Evolutionary conservation across 2,888 invertebrate species (phyloP).

Genomic region (Hyles lineata): DNA sequence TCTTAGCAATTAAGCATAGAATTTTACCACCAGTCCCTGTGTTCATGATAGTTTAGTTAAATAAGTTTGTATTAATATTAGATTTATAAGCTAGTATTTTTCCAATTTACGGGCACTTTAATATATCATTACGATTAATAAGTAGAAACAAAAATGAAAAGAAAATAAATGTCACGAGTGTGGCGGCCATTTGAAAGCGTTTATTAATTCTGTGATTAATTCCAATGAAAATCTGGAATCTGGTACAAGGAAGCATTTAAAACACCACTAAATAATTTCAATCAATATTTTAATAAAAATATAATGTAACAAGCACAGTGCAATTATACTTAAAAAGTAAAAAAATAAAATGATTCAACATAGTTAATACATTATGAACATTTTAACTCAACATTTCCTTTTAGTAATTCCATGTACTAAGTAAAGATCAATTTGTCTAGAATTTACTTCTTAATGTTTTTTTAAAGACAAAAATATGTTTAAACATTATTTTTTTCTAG

Average conservation of each 20-base stretch:
- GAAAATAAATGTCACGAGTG: too few relatives aligned
- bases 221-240: too few relatives aligned
- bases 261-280: conserved; percentile 33
- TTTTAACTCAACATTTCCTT: not conserved
- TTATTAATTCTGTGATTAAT: too few relatives aligned
- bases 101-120: too few relatives aligned
- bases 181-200: too few relatives aligned
- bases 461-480: too few relatives aligned
- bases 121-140: too few relatives aligned
- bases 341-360: conserved; percentile 9
- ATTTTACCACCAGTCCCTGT: not conserved
- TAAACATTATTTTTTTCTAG: too few relatives aligned
- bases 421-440: too few relatives aligned
- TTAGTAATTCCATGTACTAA: not conserved
- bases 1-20: not conserved
- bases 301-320: conserved; percentile 53
- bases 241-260: not conserved
- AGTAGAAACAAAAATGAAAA: too few relatives aligned
- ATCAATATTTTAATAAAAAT: conserved; percentile 51
- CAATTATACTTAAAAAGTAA: conserved; percentile 36
- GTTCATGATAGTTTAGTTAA: not conserved
- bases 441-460: too few relatives aligned
- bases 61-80: not conserved
- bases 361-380: not conserved
- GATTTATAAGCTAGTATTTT: too few relatives aligned